Conservation (phyloP, 2,797 vertebrate genomes). For the Esox masquinongy region DNA sequence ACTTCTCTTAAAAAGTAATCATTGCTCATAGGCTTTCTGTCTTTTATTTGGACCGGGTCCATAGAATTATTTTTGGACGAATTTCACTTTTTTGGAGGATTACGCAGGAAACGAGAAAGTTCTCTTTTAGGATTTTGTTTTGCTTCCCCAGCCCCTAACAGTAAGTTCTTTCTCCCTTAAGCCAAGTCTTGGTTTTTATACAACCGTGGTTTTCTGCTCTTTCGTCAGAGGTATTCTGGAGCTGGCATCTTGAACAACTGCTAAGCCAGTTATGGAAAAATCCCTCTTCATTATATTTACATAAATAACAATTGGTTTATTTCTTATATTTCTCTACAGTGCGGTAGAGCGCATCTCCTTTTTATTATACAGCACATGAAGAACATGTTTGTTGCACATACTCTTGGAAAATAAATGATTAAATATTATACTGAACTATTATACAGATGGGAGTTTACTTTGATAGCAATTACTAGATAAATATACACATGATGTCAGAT, state of each 20-base stretch:
- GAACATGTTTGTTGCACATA: no score
- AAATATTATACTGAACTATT: no score
- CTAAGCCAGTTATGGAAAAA: slow-evolving; percentile 63
- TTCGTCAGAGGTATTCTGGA: slow-evolving; percentile 54
- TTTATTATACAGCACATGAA: no score
- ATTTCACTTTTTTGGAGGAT: slow-evolving; percentile 58
- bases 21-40: slow-evolving; percentile 47
- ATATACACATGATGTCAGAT: neutral
- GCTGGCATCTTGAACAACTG: slow-evolving; percentile 55
- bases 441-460: no score
- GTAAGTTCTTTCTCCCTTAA: slow-evolving; percentile 66
- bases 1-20: slow-evolving; percentile 24
- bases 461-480: neutral
- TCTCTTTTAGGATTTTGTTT: slow-evolving; percentile 70
- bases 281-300: slow-evolving; percentile 58
- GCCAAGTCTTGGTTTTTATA: slow-evolving; percentile 62
- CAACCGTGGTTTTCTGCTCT: slow-evolving; percentile 63
- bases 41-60: slow-evolving; percentile 64
- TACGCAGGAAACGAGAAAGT: slow-evolving; percentile 64
- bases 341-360: neutral
- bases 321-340: slow-evolving; percentile 39
- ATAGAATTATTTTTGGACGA: slow-evolving; percentile 60
- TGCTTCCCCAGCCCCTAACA: slow-evolving; percentile 67
- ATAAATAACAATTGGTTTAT: slow-evolving; percentile 55
- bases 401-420: no score